Percentiles rank a stretch among this genome's conserved stretches.
Evolutionary conservation across 2,888 invertebrate species (phyloP).

Genomic region (Hypselothyrea guttata): DNA sequence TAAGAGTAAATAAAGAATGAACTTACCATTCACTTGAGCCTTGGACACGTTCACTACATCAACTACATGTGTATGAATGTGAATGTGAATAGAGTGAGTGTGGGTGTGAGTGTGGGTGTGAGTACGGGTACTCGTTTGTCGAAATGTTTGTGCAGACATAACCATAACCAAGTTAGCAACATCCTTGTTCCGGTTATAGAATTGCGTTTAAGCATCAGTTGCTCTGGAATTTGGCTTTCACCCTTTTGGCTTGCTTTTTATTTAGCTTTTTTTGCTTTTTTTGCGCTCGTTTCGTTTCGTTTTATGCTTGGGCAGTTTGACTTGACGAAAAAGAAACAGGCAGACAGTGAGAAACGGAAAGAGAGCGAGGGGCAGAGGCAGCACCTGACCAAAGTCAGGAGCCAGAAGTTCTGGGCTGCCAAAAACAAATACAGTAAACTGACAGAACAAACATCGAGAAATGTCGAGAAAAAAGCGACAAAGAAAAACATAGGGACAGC

Average conservation of each 20-base stretch:
- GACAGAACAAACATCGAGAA: constrained; percentile 54
- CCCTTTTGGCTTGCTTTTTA: constrained; percentile 17
- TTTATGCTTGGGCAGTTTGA: constrained; percentile 17
- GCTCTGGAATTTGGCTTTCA: constrained; percentile 65
- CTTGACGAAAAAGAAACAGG: background rate
- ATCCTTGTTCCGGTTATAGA: constrained; percentile 69
- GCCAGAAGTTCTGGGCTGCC: constrained; percentile 45
- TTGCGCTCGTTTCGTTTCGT: background rate
- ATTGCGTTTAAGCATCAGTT: constrained; percentile 68
- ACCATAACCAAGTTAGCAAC: constrained; percentile 71
- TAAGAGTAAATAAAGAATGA: too few species aligned
- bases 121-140: constrained; percentile 13
- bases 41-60: constrained; percentile 13
- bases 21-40: background rate
- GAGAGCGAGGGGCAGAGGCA: background rate
- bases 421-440: constrained; percentile 69
- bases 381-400: constrained; percentile 42
- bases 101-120: constrained; percentile 1
- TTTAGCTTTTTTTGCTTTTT: background rate
- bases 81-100: constrained; percentile 4
- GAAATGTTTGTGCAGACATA: constrained; percentile 45
- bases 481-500: constrained; percentile 2
- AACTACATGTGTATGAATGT: constrained; percentile 7
- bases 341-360: too few species aligned
- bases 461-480: constrained; percentile 12